Percentiles rank a stretch among this genome's conserved stretches.
These are phyloP conservation scores for Lagopus muta DNA, from an alignment of 2,113 vertebrate genomes.

Conservation along the genomic window DNA sequence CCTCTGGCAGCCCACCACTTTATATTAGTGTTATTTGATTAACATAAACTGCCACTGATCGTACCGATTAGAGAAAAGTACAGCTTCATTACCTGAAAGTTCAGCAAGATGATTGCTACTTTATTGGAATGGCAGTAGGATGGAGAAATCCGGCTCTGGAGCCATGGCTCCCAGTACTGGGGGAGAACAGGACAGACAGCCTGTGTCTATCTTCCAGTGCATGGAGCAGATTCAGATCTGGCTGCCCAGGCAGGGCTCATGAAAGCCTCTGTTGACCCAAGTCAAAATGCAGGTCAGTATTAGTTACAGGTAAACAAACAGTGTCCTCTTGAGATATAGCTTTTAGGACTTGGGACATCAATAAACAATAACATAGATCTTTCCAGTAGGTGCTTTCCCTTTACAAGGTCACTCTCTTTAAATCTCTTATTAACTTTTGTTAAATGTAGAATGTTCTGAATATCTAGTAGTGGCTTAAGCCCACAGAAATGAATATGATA, in stretches of 20 bases:
- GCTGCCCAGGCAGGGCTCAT: background rate
- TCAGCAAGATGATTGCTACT: background rate
- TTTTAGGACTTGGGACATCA: background rate
- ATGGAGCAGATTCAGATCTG: background rate
- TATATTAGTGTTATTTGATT: background rate
- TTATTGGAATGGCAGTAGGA: background rate
- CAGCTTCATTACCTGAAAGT: background rate
- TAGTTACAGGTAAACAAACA: background rate
- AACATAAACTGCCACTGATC: slow-evolving; percentile 20
- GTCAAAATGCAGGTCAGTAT: background rate
- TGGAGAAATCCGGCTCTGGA: background rate
- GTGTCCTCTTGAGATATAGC: background rate
- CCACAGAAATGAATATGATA: background rate
- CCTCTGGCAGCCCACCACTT: background rate
- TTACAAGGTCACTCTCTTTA: background rate
- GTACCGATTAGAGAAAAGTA: background rate
- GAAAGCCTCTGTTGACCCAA: background rate
- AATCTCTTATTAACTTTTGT: background rate
- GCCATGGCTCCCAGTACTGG: rapidly evolving
- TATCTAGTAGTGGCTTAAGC: background rate
- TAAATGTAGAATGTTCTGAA: background rate
- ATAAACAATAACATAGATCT: background rate
- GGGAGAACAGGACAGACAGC: background rate
- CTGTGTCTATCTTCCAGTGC: background rate
- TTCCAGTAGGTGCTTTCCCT: background rate